phyloP scores from a whole-genome alignment of 2,113 vertebrate genomes.

The Acinonyx jubatus region DNA sequence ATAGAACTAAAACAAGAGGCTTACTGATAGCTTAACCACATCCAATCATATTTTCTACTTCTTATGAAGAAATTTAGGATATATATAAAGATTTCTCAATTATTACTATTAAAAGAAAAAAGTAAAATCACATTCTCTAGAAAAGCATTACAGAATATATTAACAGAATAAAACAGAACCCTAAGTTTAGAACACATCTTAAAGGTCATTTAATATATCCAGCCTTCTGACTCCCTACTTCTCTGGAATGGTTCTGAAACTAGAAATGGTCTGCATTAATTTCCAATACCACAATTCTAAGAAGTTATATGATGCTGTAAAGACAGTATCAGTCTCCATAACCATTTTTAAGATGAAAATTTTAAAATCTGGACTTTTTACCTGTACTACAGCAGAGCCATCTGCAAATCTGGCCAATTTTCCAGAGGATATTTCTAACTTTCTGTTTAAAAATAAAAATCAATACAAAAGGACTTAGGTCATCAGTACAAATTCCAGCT shows the following conservation, averaged over 20 bases:
- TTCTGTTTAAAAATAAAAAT: constrained; percentile 85
- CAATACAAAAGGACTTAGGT: constrained; percentile 40
- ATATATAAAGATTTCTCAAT: not conserved
- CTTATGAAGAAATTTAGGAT: constrained; percentile 35
- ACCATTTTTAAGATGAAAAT: constrained; percentile 42
- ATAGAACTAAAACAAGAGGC: not conserved
- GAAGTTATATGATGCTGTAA: not conserved
- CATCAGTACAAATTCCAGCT: not conserved
- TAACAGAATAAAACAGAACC: constrained; percentile 15
- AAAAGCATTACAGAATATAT: constrained; percentile 18
- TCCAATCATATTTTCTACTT: constrained; percentile 32
- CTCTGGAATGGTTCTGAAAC: constrained; percentile 5
- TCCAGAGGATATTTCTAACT: constrained; percentile 94
- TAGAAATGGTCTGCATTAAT: constrained; percentile 43
- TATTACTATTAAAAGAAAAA: constrained; percentile 34
- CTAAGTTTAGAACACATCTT: constrained; percentile 42
- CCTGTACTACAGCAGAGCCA: constrained; percentile 95
- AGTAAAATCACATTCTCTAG: constrained; percentile 41
- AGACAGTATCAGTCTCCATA: not conserved
- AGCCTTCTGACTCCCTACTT: not conserved
- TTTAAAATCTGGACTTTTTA: constrained; percentile 78
- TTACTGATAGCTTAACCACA: not conserved
- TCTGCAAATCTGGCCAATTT: constrained; percentile 96
- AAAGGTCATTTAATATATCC: not conserved
- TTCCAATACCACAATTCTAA: not conserved